Base-by-base conservation (phyloP, 2,797 vertebrate species). In the Characodon lateralis region DNA sequence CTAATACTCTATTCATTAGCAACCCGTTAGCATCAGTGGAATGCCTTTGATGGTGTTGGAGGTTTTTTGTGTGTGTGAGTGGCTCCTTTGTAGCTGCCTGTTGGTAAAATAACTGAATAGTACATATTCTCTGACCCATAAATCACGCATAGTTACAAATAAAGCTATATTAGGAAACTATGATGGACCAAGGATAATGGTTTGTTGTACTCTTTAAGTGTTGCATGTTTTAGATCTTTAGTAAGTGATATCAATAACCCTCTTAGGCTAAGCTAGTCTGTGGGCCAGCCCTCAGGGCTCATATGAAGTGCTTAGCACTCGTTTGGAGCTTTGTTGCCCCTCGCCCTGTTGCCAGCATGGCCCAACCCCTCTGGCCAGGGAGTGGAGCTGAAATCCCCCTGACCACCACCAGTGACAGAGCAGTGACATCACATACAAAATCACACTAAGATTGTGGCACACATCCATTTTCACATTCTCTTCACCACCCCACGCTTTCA, bases 161-260 rank as follows among this genome's bases (percentile, higher is more conserved):
- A 61, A 41, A 74, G 53, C 18, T 72, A 53, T 71, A 28, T 79
- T 35, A 20, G 43, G 48, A 70, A 78, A 72, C 69, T 26, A 66
- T 73, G 43, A 84, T 81, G 12, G 6, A 70, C 20, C 22, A 20
- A 61, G 50, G 73, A 63, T 78, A 79, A 82, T 85, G 72, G 87
- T 90, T 70, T n/a, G 8, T 69, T 41, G 43, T 89, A 76, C 78
- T 87, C 73, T 73, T 83, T 83, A 85, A 86, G 80, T 89, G 85
- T 61, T 71, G 6, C 59, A 63, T 88, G 82, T 90, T 89, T 89
- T 77, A 74, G 80, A 85, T 87, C 76, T 86, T 89, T 86, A 78
- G 85, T 92, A 90, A 92, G 89, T 92, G 91, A 95, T 95, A 92
- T 94, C 89, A 88, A 91, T 95, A 95, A 94, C 93, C 95, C 94